Percentiles rank a stretch among this genome's conserved stretches.
Conservation (phyloP, 1,140 invertebrate species). For the Conus betulinus region DNA sequence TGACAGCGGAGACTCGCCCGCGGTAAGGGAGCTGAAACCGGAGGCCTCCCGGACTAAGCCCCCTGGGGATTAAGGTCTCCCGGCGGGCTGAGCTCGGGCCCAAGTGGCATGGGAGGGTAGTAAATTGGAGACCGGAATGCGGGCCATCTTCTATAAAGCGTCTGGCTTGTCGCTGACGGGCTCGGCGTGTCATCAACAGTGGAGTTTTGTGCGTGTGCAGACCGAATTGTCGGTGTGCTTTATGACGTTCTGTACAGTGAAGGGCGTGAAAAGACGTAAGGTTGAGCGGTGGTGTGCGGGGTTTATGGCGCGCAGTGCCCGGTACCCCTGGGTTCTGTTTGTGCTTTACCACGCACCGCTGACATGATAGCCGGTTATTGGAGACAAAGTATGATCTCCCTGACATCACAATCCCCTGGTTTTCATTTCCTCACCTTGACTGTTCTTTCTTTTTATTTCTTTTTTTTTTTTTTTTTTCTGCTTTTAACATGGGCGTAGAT, state of each 20-base stretch:
- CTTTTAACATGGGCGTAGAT: too few species aligned
- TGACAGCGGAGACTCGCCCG: neutral
- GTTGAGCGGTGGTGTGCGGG: neutral
- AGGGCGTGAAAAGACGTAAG: neutral
- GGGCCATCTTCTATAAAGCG: neutral
- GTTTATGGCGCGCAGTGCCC: neutral
- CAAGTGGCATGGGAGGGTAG: neutral
- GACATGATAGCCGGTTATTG: neutral
- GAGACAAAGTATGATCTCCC: neutral
- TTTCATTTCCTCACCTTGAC: neutral
- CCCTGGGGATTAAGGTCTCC: neutral
- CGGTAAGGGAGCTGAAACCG: neutral
- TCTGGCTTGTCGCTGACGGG: neutral
- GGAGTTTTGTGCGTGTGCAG: too few species aligned
- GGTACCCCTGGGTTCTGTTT: neutral
- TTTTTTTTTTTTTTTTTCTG: neutral
- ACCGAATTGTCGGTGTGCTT: neutral
- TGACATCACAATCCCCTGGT: neutral
- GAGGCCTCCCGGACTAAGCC: constrained; percentile 1
- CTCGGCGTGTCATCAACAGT: neutral
- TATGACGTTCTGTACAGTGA: neutral
- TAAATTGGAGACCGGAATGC: constrained; percentile 2
- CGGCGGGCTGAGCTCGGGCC: neutral
- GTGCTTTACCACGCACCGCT: neutral
- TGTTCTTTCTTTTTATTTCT: neutral